phyloP scores from a whole-genome alignment of 2,113 vertebrate species.

The Brachirus orientalis region DNA sequence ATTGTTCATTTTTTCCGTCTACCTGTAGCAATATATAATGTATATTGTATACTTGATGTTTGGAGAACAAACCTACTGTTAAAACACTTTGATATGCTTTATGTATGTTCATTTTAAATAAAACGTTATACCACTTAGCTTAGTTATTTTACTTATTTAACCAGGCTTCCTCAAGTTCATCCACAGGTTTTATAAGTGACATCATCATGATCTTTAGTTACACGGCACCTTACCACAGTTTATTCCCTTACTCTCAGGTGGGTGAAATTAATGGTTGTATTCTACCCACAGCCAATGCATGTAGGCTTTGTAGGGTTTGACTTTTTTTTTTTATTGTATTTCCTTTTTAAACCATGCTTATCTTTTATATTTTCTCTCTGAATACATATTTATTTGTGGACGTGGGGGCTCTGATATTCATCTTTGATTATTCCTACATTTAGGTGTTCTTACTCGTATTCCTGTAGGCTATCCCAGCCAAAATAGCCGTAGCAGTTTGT shows the following conservation, averaged over 20 bases:
- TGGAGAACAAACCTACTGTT: slow-evolving; percentile 76
- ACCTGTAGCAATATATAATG: slow-evolving; percentile 76
- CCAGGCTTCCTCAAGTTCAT: slow-evolving; percentile 79
- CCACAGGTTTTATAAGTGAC: slow-evolving; percentile 72
- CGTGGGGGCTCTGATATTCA: slow-evolving; percentile 76
- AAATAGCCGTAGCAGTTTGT: slow-evolving; percentile 84
- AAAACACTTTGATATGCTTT: slow-evolving; percentile 79
- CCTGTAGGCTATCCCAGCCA: slow-evolving; percentile 81
- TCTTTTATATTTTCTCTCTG: slow-evolving; percentile 34
- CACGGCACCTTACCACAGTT: slow-evolving; percentile 66
- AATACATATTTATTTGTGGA: slow-evolving; percentile 64
- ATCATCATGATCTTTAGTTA: slow-evolving; percentile 66
- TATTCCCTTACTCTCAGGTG: slow-evolving; percentile 72
- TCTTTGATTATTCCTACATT: slow-evolving; percentile 84
- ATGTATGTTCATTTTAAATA: slow-evolving; percentile 85
- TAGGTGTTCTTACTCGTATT: slow-evolving; percentile 84
- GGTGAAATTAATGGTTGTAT: slow-evolving; percentile 73
- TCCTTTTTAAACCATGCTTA: slow-evolving; percentile 49
- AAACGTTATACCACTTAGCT: slow-evolving; percentile 81
- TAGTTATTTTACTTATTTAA: slow-evolving; percentile 82
- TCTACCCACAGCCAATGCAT: slow-evolving; percentile 80
- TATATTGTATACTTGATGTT: slow-evolving; percentile 82
- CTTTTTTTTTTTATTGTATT: slow-evolving; percentile 46
- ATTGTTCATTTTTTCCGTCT: slow-evolving; percentile 71
- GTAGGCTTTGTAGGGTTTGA: slow-evolving; percentile 80